Base-by-base conservation (phyloP, 2,888 invertebrate species). In the Hydriomena furcata region DNA sequence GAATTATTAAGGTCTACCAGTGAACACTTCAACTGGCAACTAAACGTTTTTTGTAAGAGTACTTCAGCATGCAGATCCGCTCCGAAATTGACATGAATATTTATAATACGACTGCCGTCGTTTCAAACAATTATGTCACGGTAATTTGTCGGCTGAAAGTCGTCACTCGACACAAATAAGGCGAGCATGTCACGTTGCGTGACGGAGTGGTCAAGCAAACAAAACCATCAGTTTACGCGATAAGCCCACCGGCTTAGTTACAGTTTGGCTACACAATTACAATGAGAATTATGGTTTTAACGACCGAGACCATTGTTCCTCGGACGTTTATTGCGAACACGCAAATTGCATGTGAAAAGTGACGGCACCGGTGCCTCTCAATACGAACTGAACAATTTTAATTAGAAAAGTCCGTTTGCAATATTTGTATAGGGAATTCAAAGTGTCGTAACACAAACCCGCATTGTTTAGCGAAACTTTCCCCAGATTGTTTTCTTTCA, bases 211-310 rank as follows among this genome's bases (percentile, higher is more conserved):
- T 58, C 61, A 56, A 69, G 61, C 66, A 65, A 71, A 69, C 70
- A 69, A 64, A 52, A 71, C 74, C 69, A 70, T 66, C 62, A 64
- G 69, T 69, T 67, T 62, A 66, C 66, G 63, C 67, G 77, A 75
- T 75, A 75, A 73, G 72, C 57, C 37, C 47, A 27, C 25, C 28
- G 52, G 54, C 63, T 56, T 53, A 57, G 54, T 55, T 56, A 61
- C 49, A 55, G 49, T 56, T 55, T 48, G 58, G 35, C 61, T 65
- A 58, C 61, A 54, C 68, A 64, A 64, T 65, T 67, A 71, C 73
- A 74, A 70, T 66, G 63, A 63, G 63, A 74, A 65, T 73, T 70
- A 73, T 68, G 71, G 65, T 69, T 71, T 69, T 71, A 68, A 61
- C 68, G 66, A 68, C 65, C 65, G 52, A 55, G 55, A 65, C 71